Base-by-base conservation (phyloP, 2,797 vertebrate species). In the Rhyacichthys aspro region DNA sequence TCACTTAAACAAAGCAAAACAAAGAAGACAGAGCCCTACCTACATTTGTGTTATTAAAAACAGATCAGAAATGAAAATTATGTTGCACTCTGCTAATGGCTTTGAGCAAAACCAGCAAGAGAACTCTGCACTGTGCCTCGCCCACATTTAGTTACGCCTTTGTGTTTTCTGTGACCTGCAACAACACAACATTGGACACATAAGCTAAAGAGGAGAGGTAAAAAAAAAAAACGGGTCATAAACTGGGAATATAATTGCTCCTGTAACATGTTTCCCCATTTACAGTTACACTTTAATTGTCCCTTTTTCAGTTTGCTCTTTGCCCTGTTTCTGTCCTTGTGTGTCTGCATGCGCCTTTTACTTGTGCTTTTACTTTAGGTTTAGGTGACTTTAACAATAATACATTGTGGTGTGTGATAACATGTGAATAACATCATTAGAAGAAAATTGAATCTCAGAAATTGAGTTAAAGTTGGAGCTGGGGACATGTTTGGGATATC, bases 381-480 rank as follows among this genome's bases (percentile, higher is more conserved):
- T n/a, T n/a, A n/a, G n/a, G n/a, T n/a, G n/a, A n/a, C n/a, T n/a
- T n/a, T n/a, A n/a, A n/a, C n/a, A 77, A 72, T 57, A 74, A 43
- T 59, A 77, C 76, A 67, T 38, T 38, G 37, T 76, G 47, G 76
- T 79, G 78, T 88, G 84, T 71, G 83, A 85, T 78, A 83, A 83
- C 82, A 74, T 85, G 87, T 81, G 83, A 80, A 83, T 88, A 86
- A 91, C 78, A 89, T 85, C 47, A 70, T 89, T 86, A 86, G 65
- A 65, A 78, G 79, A 74, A 87, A 91, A 91, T 91, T 85, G 44
- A 87, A 90, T 92, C 91, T 85, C 48, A 81, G 50, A 88, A 91
- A 92, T 90, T 84, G 82, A 91, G 86, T 92, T 91, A 90, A 70
- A 76, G 55, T 69, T 86, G 78, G 68, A 86, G 71, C 54, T 6